Evolutionary conservation across 2,113 vertebrate species (phyloP).

Genomic region (Phylloscopus whistleri): DNA sequence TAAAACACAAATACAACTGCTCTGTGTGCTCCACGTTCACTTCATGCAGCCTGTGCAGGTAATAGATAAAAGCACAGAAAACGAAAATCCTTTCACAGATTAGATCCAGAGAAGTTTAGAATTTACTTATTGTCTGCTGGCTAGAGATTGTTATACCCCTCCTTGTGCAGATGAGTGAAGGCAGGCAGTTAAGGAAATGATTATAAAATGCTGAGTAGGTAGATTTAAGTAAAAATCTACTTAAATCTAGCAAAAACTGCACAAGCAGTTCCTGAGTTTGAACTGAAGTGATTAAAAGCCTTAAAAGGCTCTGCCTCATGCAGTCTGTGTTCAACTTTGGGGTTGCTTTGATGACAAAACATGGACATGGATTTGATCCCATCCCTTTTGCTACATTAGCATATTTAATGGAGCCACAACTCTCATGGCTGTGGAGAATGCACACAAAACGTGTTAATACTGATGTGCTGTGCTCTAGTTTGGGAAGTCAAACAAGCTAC

Average conservation of each 20-base stretch:
- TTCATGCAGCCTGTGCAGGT: neutral
- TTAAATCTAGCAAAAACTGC: neutral
- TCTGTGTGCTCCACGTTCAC: slow-evolving; percentile 1
- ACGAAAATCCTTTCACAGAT: slow-evolving; percentile 36
- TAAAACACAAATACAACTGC: slow-evolving; percentile 63
- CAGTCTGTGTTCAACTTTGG: neutral
- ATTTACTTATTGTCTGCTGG: slow-evolving; percentile 24
- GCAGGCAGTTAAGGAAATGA: slow-evolving; percentile 16
- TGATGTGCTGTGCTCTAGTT: neutral
- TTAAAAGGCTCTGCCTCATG: neutral
- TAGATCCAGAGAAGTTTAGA: slow-evolving; percentile 43
- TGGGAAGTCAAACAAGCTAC: neutral
- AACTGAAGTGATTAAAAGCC: neutral
- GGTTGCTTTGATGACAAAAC: neutral
- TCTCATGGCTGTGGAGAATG: neutral
- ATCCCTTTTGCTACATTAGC: neutral
- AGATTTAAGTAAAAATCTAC: slow-evolving; percentile 15
- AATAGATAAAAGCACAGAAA: slow-evolving; percentile 22
- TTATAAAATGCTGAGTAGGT: slow-evolving; percentile 53
- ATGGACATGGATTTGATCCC: neutral
- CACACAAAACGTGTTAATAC: neutral
- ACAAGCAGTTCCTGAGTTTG: neutral
- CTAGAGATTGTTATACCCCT: neutral
- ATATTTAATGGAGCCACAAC: neutral
- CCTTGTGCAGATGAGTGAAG: neutral